Evolutionary conservation across 1,140 invertebrate genomes (phyloP).

Genomic region (Drosophila pseudoananassae): DNA sequence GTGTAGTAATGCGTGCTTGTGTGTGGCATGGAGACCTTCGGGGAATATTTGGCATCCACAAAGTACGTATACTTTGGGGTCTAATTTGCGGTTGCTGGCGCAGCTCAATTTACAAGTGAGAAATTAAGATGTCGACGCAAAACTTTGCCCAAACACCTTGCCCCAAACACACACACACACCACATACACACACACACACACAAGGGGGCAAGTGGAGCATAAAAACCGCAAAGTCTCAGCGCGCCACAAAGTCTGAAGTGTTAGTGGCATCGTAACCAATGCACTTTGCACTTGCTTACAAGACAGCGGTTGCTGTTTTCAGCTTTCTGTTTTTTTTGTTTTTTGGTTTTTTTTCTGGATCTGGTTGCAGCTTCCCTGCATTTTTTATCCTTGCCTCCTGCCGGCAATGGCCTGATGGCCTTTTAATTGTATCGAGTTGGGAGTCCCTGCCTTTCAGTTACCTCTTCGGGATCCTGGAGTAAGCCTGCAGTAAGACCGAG

Average conservation of each 20-base stretch:
- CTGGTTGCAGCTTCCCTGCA: not conserved
- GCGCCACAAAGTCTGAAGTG: constrained; percentile 68
- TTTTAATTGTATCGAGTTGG: not conserved
- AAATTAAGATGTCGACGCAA: constrained; percentile 79
- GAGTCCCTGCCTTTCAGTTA: not conserved
- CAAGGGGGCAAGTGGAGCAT: constrained; percentile 8
- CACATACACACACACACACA: no score
- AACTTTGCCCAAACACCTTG: constrained; percentile 58
- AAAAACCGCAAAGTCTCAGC: constrained; percentile 61
- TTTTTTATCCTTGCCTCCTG: not conserved
- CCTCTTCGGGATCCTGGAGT: not conserved
- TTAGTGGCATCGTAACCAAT: constrained; percentile 63
- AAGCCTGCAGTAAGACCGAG: no score
- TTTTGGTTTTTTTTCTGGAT: not conserved
- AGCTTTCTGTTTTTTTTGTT: constrained; percentile 1
- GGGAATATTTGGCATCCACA: constrained; percentile 73
- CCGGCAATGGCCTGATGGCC: not conserved
- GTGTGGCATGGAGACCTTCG: constrained; percentile 21
- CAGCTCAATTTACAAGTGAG: constrained; percentile 81
- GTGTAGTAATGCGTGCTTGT: constrained; percentile 27
- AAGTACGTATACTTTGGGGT: constrained; percentile 80
- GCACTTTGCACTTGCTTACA: constrained; percentile 52
- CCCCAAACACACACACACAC: not conserved
- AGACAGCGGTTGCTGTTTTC: not conserved
- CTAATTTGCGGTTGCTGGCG: constrained; percentile 79